Evolutionary conservation across 2,888 invertebrate species (phyloP).

Genomic region (Drosophila longiperda): DNA sequence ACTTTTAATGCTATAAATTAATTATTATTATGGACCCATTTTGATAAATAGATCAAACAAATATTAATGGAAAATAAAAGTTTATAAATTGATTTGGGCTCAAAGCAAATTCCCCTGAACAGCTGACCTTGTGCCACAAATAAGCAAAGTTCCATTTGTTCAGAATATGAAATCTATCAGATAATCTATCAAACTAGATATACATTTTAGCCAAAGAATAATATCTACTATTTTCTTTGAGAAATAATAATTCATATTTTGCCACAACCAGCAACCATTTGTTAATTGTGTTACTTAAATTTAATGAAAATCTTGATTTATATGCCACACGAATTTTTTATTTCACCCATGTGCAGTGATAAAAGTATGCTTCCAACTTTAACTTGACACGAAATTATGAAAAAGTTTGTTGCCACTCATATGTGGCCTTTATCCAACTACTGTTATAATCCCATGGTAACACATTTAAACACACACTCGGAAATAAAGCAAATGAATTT

Average conservation of each 20-base stretch:
- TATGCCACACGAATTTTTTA: not conserved
- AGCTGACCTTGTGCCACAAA: not conserved
- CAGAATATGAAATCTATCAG: not conserved
- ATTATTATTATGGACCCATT: not conserved
- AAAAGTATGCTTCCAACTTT: slow-evolving; percentile 36
- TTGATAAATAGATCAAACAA: not conserved
- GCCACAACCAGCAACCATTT: not conserved
- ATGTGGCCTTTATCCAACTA: slow-evolving; percentile 39
- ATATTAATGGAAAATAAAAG: not conserved
- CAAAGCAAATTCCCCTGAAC: not conserved
- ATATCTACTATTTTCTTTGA: not conserved
- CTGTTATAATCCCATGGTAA: slow-evolving; percentile 18
- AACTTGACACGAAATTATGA: slow-evolving; percentile 57
- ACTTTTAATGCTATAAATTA: not conserved
- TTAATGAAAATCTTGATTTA: not conserved
- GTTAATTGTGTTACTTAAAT: not conserved
- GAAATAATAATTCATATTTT: not conserved
- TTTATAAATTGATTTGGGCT: not conserved
- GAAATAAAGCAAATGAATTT: slow-evolving; percentile 61
- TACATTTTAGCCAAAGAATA: not conserved
- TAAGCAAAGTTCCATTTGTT: not conserved
- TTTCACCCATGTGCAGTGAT: slow-evolving; percentile 13
- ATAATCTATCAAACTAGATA: not conserved
- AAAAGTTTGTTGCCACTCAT: slow-evolving; percentile 45
- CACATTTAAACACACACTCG: slow-evolving; percentile 20